phyloP scores from a whole-genome alignment of 2,888 invertebrate species.

The Drosophila eohydei region DNA sequence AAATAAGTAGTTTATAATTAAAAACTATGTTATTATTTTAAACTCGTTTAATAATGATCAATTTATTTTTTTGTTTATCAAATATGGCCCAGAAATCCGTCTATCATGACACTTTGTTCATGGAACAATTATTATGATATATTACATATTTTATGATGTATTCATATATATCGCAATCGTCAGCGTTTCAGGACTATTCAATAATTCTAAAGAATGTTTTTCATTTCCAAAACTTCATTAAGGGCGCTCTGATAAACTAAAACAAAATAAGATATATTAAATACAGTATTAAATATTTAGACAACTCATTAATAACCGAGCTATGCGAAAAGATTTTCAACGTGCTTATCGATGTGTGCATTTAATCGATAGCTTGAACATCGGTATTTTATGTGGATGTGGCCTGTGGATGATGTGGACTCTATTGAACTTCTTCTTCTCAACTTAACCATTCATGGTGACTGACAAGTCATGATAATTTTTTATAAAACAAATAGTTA shows the following conservation, averaged over 20 bases:
- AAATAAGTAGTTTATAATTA: constrained; percentile 15
- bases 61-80: neutral
- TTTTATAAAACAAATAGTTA: constrained; percentile 86
- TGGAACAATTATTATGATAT: too few relatives aligned
- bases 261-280: neutral
- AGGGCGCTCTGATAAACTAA: neutral
- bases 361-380: constrained; percentile 23
- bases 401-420: constrained; percentile 56
- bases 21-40: neutral
- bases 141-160: neutral
- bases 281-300: too few relatives aligned
- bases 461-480: constrained; percentile 90
- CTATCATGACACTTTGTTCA: neutral
- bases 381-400: constrained; percentile 47
- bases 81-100: too few relatives aligned
- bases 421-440: constrained; percentile 51
- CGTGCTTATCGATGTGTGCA: constrained; percentile 24
- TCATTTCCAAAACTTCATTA: neutral
- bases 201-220: neutral
- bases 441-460: constrained; percentile 83
- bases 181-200: neutral
- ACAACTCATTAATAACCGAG: neutral
- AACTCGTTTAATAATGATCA: constrained; percentile 7
- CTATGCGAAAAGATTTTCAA: neutral
- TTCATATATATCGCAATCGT: neutral